These are phyloP conservation scores for Megaleporinus macrocephalus DNA, from an alignment of 2,113 vertebrate genomes.

Conservation along the genomic window DNA sequence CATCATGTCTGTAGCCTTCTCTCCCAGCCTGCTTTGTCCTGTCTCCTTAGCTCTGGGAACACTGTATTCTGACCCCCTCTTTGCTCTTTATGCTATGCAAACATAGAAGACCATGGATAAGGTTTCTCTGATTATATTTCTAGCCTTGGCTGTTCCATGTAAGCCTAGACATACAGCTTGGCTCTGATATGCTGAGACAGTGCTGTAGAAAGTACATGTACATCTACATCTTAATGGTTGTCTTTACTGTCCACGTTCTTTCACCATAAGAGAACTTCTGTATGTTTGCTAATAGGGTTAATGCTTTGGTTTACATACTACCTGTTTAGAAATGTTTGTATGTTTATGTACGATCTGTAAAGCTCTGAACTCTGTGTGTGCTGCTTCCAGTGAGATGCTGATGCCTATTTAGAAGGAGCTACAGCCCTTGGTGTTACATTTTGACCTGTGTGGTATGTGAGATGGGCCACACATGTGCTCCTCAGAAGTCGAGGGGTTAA, in stretches of 20 bases:
- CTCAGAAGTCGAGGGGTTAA: slow-evolving; percentile 29
- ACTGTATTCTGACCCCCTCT: background rate
- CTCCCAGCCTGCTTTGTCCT: background rate
- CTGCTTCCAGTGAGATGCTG: background rate
- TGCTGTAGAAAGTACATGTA: background rate
- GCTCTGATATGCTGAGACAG: background rate
- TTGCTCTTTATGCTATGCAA: background rate
- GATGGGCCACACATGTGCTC: slow-evolving; percentile 41
- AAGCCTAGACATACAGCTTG: slow-evolving; percentile 13
- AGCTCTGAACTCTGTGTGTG: background rate
- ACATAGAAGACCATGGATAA: background rate
- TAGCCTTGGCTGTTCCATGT: slow-evolving; percentile 6
- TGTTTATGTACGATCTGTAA: background rate
- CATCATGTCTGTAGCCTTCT: background rate
- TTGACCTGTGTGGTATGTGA: slow-evolving; percentile 78
- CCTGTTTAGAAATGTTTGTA: too few relatives aligned
- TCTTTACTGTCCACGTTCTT: background rate
- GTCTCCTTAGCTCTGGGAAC: slow-evolving; percentile 3
- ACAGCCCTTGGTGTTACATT: slow-evolving; percentile 54
- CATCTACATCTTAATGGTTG: background rate
- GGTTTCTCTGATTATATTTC: slow-evolving; percentile 33
- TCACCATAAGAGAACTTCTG: background rate
- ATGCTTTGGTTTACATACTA: slow-evolving; percentile 3
- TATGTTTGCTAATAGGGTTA: background rate
- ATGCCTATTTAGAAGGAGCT: background rate